Evolutionary conservation across 2,888 invertebrate genomes (phyloP), one percentile per base, ranked within the genome.

Genomic region (Homarus gammarus): DNA sequence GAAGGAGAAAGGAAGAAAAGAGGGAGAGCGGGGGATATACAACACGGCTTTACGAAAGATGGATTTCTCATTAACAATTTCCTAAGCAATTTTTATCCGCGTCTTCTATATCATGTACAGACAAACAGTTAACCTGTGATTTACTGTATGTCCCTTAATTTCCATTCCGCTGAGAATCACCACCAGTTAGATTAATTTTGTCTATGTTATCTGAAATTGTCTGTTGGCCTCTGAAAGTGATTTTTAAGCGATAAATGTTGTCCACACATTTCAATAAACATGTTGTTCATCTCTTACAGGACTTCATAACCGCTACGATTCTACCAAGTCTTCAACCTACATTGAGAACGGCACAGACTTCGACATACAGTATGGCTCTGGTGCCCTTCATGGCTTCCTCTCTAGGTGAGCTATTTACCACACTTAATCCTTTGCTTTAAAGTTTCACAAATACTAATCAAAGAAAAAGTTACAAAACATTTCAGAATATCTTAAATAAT

Each of bases 231-330:
- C n/a, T n/a, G n/a, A n/a, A n/a, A n/a, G n/a, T n/a, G n/a, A n/a
- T n/a, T n/a, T n/a, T n/a, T n/a, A n/a, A n/a, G n/a, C n/a, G n/a
- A n/a, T n/a, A n/a, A n/a, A n/a, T n/a, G n/a, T n/a, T n/a, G n/a
- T n/a, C n/a, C n/a, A n/a, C n/a, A n/a, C 8, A 49, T 49, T 49
- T 49, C 15, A 8, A 8, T 49, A 49, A 49, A 49, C 49, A 0
- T 49, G 1, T 15, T 49, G 15, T 15, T 49, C 49, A 1, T 8
- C 0, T 40, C 15, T 31, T 68, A 92, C 89, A 95, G 95, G 94
- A 92, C 93, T 95, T 10, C 95, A 95, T 93, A 94, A 95, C 92
- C 95, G 95, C 92, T 95, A 95, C 93, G 95, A 95, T 93, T 94
- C 94, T 79, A 93, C 93, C 15, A 94, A 94, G 87, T 95, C 95